phyloP scores from a whole-genome alignment of 2,113 vertebrate species.

The Antechinus flavipes region DNA sequence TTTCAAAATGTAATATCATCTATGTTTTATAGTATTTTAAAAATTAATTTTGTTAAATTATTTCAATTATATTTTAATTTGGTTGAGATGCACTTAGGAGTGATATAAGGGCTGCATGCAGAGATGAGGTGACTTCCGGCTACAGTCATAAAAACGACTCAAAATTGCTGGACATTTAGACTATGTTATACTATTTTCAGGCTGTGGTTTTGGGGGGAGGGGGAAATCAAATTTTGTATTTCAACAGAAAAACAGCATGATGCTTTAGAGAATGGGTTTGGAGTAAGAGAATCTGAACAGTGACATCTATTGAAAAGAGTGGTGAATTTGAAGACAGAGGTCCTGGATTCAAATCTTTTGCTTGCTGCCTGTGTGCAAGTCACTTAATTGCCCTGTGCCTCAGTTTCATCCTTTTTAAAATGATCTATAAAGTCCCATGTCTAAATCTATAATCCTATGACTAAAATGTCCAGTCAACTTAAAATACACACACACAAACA shows the following conservation, averaged over 20 bases:
- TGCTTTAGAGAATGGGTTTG: background rate
- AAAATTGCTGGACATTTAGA: background rate
- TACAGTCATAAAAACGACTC: background rate
- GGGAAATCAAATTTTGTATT: background rate
- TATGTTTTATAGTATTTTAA: background rate
- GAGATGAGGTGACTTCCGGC: background rate
- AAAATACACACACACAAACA: background rate
- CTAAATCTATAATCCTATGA: background rate
- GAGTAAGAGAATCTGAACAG: background rate
- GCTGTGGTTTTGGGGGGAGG: background rate
- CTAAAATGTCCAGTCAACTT: background rate
- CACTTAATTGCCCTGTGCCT: background rate
- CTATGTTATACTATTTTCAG: background rate
- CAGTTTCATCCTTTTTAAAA: background rate
- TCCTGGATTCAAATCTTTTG: background rate
- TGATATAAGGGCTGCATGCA: background rate
- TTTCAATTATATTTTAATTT: background rate
- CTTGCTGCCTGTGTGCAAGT: background rate
- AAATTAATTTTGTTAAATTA: background rate
- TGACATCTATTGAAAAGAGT: background rate
- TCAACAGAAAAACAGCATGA: background rate
- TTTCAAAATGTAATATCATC: background rate
- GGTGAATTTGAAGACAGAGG: background rate
- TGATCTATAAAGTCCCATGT: background rate
- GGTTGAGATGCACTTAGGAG: background rate